Base-by-base conservation (phyloP, 2,113 vertebrate genomes). In the Peromyscus maniculatus region DNA sequence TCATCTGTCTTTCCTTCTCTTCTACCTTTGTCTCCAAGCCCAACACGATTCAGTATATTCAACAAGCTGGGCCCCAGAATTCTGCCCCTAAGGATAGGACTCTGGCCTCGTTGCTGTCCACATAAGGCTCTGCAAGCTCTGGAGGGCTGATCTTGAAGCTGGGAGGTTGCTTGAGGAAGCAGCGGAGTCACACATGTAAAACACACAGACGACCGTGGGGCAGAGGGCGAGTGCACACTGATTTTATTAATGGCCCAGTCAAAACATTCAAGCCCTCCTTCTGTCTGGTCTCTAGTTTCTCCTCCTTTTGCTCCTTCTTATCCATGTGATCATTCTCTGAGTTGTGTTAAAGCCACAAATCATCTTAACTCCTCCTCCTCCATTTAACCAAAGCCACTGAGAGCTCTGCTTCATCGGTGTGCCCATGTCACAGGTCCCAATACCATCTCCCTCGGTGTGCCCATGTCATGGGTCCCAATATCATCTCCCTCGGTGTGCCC, bases 321-420 rank as follows among this genome's bases (percentile, higher is more conserved):
- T 71, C 93, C 96, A 80, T 67, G 62, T 15, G 62, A 87, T 87
- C 77, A n/a, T 92, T 93, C 55, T 82, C 69, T 77, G 33, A 96
- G 96, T 95, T 94, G 71, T 24, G 79, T 43, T 94, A 33, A 84
- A 82, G 78, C 1, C 5, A 7, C 94, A 84, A 84, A 93, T 92
- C 92, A 92, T 39, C 55, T 82, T 33, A 16, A 78, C n/a, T 84
- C 24, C 5, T 91, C 24, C 5, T 91, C 28, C 4, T 91, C 19
- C 43, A 75, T 49, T 71, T 79, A 59, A 69, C 31, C 62, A 93
- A 36, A 93, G 89, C 92, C 93, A n/a, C 15, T 15, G 57, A 79
- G 28, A 75, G 62, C 5, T 49, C 26, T 52, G 49, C 36, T 69
- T 16, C 0, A 49, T 49, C 46, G 46, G 46, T 49, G 46, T 49